Conservation (phyloP, 2,888 invertebrate genomes). For the Harpalus rufipes region DNA sequence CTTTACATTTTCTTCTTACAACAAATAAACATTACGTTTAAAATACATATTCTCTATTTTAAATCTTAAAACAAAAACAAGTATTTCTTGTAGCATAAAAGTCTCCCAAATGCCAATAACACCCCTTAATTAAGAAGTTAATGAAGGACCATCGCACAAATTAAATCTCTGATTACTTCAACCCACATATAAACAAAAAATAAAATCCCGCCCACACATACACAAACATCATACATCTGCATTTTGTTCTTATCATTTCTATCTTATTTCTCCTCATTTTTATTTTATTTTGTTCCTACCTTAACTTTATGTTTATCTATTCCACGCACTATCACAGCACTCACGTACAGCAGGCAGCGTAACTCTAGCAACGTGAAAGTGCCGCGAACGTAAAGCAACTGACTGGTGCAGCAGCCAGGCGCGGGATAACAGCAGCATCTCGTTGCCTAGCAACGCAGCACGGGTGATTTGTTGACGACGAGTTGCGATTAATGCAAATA, state of each 20-base stretch:
- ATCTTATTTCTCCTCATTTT: not conserved
- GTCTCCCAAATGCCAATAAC: no score
- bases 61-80: no score
- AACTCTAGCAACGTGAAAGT: not conserved
- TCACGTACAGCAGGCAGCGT: not conserved
- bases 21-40: no score
- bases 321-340: slow-evolving; percentile 1
- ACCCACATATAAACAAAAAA: no score
- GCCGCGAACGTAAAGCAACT: not conserved
- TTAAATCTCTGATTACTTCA: no score
- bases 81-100: no score
- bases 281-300: not conserved
- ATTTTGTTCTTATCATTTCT: not conserved
- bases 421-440: slow-evolving; percentile 4
- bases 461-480: not conserved
- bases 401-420: not conserved
- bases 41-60: no score
- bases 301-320: not conserved
- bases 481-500: not conserved
- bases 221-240: not conserved
- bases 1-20: no score
- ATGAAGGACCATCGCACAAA: no score
- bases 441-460: not conserved
- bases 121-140: no score
- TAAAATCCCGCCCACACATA: no score